Base-by-base conservation (phyloP, 1,140 invertebrate species). In the Meloidogyne hapla region DNA sequence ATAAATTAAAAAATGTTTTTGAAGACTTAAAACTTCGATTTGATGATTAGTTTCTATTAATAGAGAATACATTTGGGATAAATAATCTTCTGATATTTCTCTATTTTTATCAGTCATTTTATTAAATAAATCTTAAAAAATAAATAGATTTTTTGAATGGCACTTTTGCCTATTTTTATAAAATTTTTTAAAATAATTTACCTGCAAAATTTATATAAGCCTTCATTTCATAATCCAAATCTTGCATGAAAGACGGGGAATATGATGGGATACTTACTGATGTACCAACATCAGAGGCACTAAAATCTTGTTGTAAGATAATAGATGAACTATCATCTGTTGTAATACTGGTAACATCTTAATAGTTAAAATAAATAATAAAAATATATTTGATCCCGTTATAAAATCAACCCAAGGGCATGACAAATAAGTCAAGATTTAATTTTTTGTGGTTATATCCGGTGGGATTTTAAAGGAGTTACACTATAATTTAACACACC, bases 171-270 rank as follows among this genome's bases (percentile, higher is more conserved):
- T 48, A 48, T 18, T 48, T 48, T 48, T 48, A 48, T 18, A 33
- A 33, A 33, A 6, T 33, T 6, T 48, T 48, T 18, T 12, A 42
- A 8, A 42, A 42, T 45, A 45, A 56, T n/a, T n/a, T 56, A 56
- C 48, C 48, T n/a, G n/a, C 48, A 56, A 56, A 56, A 56, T 56
- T 56, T n/a, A 56, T 56, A 56, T n/a, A 56, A n/a, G n/a, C 48
- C 6, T 56, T 56, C 18, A 56, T n/a, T 56, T 56, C 48, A 56
- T 56, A 56, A 56, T 56, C 48, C 48, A 56, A 56, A 56, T 6
- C 2, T 8, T 56, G 48, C n/a, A 56, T 8, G n/a, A n/a, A n/a
- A n/a, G 3, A 18, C 2, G 15, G 13, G 4, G 45, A 48, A 18
- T 5, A n/a, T 56, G 18, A n/a, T 6, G 48, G 4, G 1, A 6